Percentiles rank a stretch among this genome's conserved stretches.
These are phyloP conservation scores for Euplexia lucipara DNA, from an alignment of 2,888 invertebrate genomes.

Conservation along the genomic window DNA sequence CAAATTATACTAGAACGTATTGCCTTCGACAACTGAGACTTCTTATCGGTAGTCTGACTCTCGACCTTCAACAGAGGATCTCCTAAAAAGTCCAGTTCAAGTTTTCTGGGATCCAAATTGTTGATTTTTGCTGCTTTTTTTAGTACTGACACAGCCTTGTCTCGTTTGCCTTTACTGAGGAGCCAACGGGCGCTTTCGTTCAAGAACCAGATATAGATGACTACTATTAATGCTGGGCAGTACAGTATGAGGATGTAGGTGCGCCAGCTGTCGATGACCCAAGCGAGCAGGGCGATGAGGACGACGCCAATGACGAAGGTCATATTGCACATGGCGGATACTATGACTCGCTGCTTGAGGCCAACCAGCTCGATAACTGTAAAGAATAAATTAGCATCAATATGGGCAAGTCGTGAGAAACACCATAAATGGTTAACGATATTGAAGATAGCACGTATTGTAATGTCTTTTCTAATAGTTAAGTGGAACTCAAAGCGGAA, in stretches of 20 bases:
- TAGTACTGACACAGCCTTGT: conserved; percentile 92
- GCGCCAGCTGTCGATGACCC: conserved; percentile 94
- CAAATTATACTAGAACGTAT: conserved; percentile 90
- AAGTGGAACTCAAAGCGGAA: conserved; percentile 15
- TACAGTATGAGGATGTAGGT: conserved; percentile 93
- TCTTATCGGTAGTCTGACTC: conserved; percentile 79
- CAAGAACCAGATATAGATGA: conserved; percentile 93
- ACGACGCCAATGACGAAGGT: conserved; percentile 95
- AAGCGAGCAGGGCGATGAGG: conserved; percentile 93
- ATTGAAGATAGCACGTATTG: conserved; percentile 29
- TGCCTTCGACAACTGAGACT: conserved; percentile 87
- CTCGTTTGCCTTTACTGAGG: conserved; percentile 92
- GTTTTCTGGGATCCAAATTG: conserved; percentile 86
- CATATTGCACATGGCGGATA: conserved; percentile 94
- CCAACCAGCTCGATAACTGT: conserved; percentile 95
- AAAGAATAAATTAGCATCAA: conserved; percentile 63
- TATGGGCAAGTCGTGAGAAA: conserved; percentile 39
- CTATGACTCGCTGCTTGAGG: conserved; percentile 93
- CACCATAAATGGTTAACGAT: conserved; percentile 36
- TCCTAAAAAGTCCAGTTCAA: conserved; percentile 85
- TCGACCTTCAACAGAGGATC: conserved; percentile 82
- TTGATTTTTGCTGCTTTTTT: conserved; percentile 93
- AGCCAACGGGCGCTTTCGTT: conserved; percentile 96
- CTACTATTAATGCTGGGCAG: conserved; percentile 92
- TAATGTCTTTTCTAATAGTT: conserved; percentile 22